Base-by-base conservation (phyloP, 2,888 invertebrate genomes). In the Alloscopus bannaensis region DNA sequence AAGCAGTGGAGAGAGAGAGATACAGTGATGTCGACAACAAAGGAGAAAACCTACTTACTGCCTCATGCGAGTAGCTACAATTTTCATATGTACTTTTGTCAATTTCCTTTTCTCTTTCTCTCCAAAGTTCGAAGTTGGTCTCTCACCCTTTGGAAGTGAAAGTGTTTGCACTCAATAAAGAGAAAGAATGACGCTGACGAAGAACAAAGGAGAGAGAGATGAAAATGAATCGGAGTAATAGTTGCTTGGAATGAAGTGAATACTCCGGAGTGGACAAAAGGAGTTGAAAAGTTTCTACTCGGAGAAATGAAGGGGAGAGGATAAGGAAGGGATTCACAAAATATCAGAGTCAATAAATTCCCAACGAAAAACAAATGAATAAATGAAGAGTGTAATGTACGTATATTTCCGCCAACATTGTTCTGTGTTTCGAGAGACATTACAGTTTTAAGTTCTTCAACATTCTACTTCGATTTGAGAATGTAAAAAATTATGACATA, bases 161-260 rank as follows among this genome's bases (percentile, higher is more conserved):
- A 55, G 18, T 70, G 20, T 42, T 55, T n/a, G n/a, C 65, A 75
- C 65, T 66, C 55, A 66, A 75, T 75, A 75, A 75, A 59, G 24
- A 28, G 40, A 31, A 28, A 59, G 24, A 18, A 57, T 36, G 42
- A 50, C 20, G 28, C 24, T 28, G 40, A 42, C 2, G 47, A 4
- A 47, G 70, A 73, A 75, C 73, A 75, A 75, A 75, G 47, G 52
- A 13, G n/a, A 13, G n/a, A 40, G 24, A 70, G 59, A 70, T 40
- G 28, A 50, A 26, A 66, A 52, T 57, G 55, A 75, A 75, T 42
- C 36, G 66, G 57, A n/a, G n/a, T n/a, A 66, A 66, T 57, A 75
- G 55, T 75, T 65, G 66, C 28, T 36, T 65, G 66, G 52, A 75
- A 66, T 75, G 64, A 75, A 75, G 59, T 75, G 66, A 66, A 36